A percentile compares a stretch with the other conserved stretches of the same genome.
Conservation (phyloP, 1,140 invertebrate species). For the Holcopasites calliopsidis region DNA sequence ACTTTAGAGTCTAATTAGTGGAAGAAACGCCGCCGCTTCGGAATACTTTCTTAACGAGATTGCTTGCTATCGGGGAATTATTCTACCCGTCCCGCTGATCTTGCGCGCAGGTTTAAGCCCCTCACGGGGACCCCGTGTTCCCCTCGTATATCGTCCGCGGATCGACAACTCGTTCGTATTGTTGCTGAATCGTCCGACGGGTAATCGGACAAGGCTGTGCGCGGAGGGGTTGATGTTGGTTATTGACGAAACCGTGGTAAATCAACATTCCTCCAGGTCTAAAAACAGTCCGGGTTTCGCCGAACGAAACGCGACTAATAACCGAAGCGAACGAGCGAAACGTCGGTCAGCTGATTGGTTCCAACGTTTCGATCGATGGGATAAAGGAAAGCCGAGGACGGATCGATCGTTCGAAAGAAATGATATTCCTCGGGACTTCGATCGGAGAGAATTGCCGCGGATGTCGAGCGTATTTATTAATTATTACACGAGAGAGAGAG, state of each 20-base stretch:
- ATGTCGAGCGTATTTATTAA: too few relatives aligned
- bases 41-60: slow-evolving; percentile 72
- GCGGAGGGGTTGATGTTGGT: background rate
- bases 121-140: background rate
- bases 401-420: too few relatives aligned
- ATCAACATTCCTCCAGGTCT: slow-evolving; percentile 3
- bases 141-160: slow-evolving; percentile 25
- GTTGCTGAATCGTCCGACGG: background rate
- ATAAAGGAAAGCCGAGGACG: background rate
- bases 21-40: slow-evolving; percentile 52
- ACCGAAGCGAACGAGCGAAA: slow-evolving; percentile 11
- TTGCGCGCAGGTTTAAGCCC: slow-evolving; percentile 29
- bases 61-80: slow-evolving; percentile 59
- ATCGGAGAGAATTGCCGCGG: too few relatives aligned
- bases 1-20: slow-evolving; percentile 68
- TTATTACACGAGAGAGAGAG: too few relatives aligned
- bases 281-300: background rate
- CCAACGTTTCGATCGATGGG: background rate
- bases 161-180: slow-evolving; percentile 23
- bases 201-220: background rate
- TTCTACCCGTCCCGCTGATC: slow-evolving; percentile 46
- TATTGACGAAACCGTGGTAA: slow-evolving; percentile 4
- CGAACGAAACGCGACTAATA: background rate
- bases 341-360: background rate
- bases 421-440: too few relatives aligned